phyloP scores from a whole-genome alignment of 2,113 vertebrate genomes.

The Polypterus bichir region DNA sequence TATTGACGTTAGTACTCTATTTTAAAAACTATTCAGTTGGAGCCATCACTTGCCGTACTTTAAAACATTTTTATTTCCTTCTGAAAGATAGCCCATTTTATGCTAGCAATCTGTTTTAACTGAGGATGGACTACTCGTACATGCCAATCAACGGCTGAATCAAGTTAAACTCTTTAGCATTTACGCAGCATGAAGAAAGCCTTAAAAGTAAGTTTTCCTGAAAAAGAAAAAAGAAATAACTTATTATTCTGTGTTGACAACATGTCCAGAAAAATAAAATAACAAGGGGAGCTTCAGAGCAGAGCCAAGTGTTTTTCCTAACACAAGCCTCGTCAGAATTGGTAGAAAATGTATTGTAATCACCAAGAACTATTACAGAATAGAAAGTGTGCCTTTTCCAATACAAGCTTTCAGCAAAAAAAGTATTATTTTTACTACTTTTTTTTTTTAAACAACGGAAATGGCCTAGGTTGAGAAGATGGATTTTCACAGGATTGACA shows the following conservation, averaged over 20 bases:
- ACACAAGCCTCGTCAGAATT: neutral
- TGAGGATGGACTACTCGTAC: no score
- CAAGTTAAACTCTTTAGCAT: neutral
- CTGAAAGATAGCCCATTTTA: no score
- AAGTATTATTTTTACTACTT: no score
- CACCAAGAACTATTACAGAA: neutral
- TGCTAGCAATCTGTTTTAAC: no score
- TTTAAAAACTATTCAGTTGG: no score
- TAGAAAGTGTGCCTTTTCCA: neutral
- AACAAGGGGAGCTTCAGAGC: neutral
- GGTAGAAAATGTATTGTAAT: neutral
- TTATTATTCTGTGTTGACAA: neutral
- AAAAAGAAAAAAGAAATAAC: neutral
- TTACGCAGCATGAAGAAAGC: neutral
- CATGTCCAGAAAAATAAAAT: neutral
- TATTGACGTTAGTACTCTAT: no score
- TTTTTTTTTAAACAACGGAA: neutral
- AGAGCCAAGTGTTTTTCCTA: neutral
- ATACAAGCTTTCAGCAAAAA: no score
- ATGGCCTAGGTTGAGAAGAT: slow-evolving; percentile 29
- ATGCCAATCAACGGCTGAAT: no score
- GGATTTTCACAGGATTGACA: slow-evolving; percentile 53
- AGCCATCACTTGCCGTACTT: no score
- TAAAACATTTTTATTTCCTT: no score
- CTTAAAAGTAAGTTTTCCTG: neutral